Evolutionary conservation across 2,113 vertebrate genomes (phyloP).

Genomic region (Dicerorhinus sumatrensis): DNA sequence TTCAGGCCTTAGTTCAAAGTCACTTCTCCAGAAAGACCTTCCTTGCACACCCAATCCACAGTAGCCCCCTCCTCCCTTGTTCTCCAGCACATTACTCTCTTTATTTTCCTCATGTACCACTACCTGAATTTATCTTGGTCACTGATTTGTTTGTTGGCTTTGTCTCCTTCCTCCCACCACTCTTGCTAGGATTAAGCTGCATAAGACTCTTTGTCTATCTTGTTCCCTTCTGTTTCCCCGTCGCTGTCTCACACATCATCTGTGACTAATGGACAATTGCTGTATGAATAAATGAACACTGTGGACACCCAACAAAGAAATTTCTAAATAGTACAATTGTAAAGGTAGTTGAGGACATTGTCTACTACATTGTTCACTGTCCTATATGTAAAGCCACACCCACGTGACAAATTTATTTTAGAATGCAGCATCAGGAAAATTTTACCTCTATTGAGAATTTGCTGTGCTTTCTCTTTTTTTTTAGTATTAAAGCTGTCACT

Average conservation of each 20-base stretch:
- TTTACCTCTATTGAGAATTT: neutral
- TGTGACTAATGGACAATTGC: neutral
- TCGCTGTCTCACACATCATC: neutral
- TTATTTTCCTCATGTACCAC: neutral
- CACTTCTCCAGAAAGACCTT: neutral
- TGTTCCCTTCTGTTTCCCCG: neutral
- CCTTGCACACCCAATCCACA: neutral
- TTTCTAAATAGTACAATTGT: neutral
- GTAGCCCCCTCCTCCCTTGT: neutral
- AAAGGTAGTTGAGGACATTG: neutral
- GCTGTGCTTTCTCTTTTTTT: neutral
- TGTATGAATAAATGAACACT: neutral
- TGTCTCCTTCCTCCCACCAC: neutral
- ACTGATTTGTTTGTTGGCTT: neutral
- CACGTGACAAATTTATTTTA: neutral
- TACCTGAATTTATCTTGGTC: neutral
- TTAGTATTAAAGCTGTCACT: neutral
- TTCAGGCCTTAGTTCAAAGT: neutral
- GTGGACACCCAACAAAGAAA: neutral
- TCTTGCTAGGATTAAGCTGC: slow-evolving; percentile 22
- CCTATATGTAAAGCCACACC: neutral
- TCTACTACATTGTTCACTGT: neutral
- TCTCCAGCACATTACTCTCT: neutral
- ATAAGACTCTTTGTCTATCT: neutral
- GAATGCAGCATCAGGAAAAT: neutral